Base-by-base conservation (phyloP, 2,113 vertebrate species). In the Chlorocebus sabaeus region DNA sequence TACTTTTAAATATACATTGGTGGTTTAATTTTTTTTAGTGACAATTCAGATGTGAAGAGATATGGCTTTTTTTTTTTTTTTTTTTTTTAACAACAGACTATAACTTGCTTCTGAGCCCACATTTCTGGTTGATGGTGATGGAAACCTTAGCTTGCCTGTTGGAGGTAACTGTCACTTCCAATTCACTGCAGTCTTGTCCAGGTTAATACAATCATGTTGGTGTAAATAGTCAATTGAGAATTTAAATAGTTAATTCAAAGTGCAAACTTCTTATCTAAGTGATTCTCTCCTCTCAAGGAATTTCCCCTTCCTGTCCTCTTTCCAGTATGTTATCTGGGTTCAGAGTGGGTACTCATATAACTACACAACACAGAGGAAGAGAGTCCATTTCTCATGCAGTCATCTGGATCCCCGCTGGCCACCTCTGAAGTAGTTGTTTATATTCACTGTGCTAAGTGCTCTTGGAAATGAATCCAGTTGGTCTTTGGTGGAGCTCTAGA, bases 351-450 rank as follows among this genome's bases (percentile, higher is more conserved):
- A 10, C 67, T 32, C 13, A 6, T 17, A 1, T 27, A 61, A 30
- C 38, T 61, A 23, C 38, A 12, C 2, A 38, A 30, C 14, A 22
- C 16, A 48, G 40, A 55, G 8, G 38, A 64, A 78, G 12, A 59
- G 11, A 1, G 5, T 25, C 20, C 27, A 16, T 17, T 32, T 45
- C 23, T 76, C 17, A 0, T n/a, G 35, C 0, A 22, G 18, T 22
- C 45, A 23, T 70, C 30, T 76, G 30, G 57, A 35, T 70, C 27
- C 64, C 64, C 80, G 13, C 35, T 75, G 30, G 17, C n/a, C 38
- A 6, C 30, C 20, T 90, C 70, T n/a, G 40, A 45, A 70, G 13
- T 35, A 5, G 27, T 50, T 20, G 8, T 81, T 50, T 72, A 9
- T 27, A 17, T 17, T 11, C 35, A 22, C 45, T 72, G 5, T 11